Conservation (phyloP, 2,797 vertebrate genomes). For the Catostomus latipinnis region DNA sequence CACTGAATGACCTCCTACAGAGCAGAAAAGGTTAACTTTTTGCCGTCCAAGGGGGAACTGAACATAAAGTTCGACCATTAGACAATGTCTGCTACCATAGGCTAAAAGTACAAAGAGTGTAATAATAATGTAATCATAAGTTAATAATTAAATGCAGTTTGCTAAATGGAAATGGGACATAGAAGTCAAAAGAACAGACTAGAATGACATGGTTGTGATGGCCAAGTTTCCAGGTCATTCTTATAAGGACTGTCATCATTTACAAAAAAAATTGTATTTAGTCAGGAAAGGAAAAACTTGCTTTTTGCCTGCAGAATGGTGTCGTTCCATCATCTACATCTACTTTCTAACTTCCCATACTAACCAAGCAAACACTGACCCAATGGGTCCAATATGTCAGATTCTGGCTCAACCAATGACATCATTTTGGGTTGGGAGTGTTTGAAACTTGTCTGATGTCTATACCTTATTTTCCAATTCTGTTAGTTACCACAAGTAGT, state of each 20-base stretch:
- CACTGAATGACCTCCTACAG: constrained; percentile 21
- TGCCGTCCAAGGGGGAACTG: not conserved
- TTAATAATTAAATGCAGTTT: not conserved
- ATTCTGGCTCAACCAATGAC: too few relatives aligned
- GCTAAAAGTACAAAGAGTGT: not conserved
- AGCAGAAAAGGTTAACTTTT: constrained; percentile 5
- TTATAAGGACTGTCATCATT: not conserved
- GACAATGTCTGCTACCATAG: not conserved
- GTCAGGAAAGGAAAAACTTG: too few relatives aligned
- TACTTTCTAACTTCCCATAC: too few relatives aligned
- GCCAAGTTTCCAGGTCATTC: not conserved
- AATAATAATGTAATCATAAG: too few relatives aligned
- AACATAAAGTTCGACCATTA: constrained; percentile 3
- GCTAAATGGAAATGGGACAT: not conserved
- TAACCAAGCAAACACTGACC: too few relatives aligned
- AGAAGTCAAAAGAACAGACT: not conserved
- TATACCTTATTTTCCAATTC: not conserved
- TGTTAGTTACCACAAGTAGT: not conserved
- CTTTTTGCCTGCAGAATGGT: too few relatives aligned
- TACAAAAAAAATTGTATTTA: too few relatives aligned
- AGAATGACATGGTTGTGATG: not conserved
- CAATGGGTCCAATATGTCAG: too few relatives aligned
- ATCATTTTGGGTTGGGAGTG: too few relatives aligned
- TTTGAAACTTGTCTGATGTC: too few relatives aligned
- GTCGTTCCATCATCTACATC: too few relatives aligned